Base-by-base conservation (phyloP, 2,888 invertebrate species). In the Acrobasis suavella region DNA sequence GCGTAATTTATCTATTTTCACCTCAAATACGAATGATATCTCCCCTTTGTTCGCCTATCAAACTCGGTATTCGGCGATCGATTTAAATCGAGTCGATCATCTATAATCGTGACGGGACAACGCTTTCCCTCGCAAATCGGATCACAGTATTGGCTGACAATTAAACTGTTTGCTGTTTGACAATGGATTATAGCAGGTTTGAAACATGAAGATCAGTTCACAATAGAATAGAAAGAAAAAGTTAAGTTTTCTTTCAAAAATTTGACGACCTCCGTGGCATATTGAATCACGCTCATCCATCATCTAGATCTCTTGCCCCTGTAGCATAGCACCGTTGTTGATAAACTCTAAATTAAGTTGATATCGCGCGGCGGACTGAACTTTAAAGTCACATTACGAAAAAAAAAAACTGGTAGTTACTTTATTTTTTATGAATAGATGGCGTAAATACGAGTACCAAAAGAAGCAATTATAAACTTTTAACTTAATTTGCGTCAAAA, bases 1-100 rank as follows among this genome's bases (percentile, higher is more conserved):
- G 42, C 42, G 56, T 62, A 65, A 67, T 65, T 67, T 64, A 65
- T 64, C 65, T 64, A 58, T 67, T 67, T 65, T 60, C 67, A 64
- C 67, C 50, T 63, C 39, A 55, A 60, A 42, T 59, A 61, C 63
- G 66, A 66, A 64, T 62, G 62, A 54, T 59, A 62, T 56, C 50
- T 62, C 46, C 37, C 52, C 65, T 60, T 66, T 66, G 66, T 66
- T 66, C 50, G 15, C 6, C 17, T 8, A 52, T 49, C 42, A 38
- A 61, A 61, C 62, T 60, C 52, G 67, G 65, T 64, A 65, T 67
- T 65, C 58, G 67, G 61, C 54, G 37, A 60, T 60, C 38, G 51
- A 62, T 56, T 60, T 52, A 37, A 37, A 62, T 60, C 50, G n/a
- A 38, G 12, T 10, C 56, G 50, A 61, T 49, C 50, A 59, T 59